Evolutionary conservation across 2,797 vertebrate species (phyloP), one percentile per base, ranked within the genome.

Genomic region (Helicolenus hilgendorfi): DNA sequence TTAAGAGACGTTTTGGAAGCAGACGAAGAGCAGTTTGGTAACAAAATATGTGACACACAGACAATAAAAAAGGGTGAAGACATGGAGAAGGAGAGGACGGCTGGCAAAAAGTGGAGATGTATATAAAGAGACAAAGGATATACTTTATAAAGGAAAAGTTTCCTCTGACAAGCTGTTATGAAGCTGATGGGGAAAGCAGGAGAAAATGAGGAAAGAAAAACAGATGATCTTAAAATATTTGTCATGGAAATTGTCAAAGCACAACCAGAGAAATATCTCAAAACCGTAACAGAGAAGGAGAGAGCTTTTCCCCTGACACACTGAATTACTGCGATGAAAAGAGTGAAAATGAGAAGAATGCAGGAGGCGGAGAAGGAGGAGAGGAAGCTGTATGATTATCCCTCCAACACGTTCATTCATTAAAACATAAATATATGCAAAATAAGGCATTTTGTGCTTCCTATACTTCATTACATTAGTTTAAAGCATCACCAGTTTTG

Each of bases 251-350:
- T 11, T 27, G 4, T 24, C 22, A 49, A 53, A 5, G 27, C 6
- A 15, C 38, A 29, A 29, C 55, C 10, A 36, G 22, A 82, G 65
- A 67, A 72, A 56, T 62, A 33, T 67, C 45, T 62, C n/a, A 22
- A 68, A 84, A 35, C 63, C 7, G 53, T 20, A 72, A 71, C 27
- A 26, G 58, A 56, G 78, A 69, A 63, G 59, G 27, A 83, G 77
- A 58, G 72, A 11, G 24, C 35, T 15, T 78, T 73, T 62, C 49
- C 63, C 10, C 49, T 70, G 84, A 84, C 69, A 65, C 84, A 85
- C 59, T 72, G 58, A 67, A 83, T 71, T 56, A 38, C 31, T 6
- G 18, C 4, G n/a, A 69, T 26, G 27, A 64, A 62, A 41, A 33
- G 41, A 77, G 15, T 79, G 63, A 10, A 38, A 59, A 83, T 41